Conservation (phyloP, 2,797 vertebrate genomes). For the Sebastes cheni region DNA sequence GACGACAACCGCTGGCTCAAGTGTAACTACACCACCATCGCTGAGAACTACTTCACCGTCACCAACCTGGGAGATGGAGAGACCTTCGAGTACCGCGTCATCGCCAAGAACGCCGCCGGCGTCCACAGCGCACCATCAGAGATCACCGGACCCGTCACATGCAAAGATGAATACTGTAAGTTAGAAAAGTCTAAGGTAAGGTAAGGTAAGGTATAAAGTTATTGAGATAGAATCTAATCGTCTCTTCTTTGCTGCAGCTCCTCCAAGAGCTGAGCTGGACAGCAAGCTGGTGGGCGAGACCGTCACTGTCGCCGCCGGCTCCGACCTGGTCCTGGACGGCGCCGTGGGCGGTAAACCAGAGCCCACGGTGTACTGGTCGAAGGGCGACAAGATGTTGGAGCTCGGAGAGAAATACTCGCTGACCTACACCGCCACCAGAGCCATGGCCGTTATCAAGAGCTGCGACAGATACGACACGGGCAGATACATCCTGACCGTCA, state of each 20-base stretch:
- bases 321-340: slow-evolving; percentile 96
- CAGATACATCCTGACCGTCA: slow-evolving; percentile 92
- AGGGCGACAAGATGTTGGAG: slow-evolving; percentile 94
- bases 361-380: slow-evolving; percentile 98
- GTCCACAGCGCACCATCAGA: slow-evolving; percentile 95
- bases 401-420: slow-evolving; percentile 95
- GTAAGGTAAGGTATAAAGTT: not conserved
- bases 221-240: not conserved
- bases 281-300: slow-evolving; percentile 91
- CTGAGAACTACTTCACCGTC: slow-evolving; percentile 93
- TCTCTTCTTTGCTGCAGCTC: slow-evolving; percentile 79
- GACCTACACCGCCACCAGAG: slow-evolving; percentile 94
- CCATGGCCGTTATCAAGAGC: slow-evolving; percentile 95
- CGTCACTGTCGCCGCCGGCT: slow-evolving; percentile 90
- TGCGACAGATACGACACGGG: slow-evolving; percentile 95
- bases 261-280: slow-evolving; percentile 95
- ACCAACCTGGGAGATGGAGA: slow-evolving; percentile 90
- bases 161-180: slow-evolving; percentile 97
- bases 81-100: slow-evolving; percentile 91
- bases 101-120: slow-evolving; percentile 94
- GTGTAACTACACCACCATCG: slow-evolving; percentile 97
- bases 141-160: slow-evolving; percentile 92
- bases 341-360: slow-evolving; percentile 97
- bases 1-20: slow-evolving; percentile 96
- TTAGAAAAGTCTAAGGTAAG: not conserved